These are phyloP conservation scores for Dinocampus coccinellae DNA, from an alignment of 2,888 invertebrate genomes.

Conservation along the genomic window DNA sequence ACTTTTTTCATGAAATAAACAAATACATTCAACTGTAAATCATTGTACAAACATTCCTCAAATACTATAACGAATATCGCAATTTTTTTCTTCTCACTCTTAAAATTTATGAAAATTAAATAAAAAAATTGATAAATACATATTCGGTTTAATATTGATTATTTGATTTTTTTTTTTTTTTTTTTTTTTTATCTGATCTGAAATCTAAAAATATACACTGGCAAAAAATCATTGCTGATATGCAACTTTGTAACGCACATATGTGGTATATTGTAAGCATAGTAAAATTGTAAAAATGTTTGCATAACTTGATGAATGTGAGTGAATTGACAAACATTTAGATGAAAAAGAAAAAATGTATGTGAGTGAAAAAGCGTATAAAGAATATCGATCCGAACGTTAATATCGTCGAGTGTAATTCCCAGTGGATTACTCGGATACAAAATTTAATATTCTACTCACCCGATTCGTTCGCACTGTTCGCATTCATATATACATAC, in stretches of 20 bases:
- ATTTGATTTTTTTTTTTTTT: neutral
- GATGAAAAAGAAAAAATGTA: neutral
- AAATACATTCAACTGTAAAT: neutral
- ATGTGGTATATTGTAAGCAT: neutral
- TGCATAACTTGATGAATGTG: neutral
- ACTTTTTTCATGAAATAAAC: neutral
- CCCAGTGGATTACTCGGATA: neutral
- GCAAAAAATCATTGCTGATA: neutral
- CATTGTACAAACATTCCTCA: too few relatives aligned
- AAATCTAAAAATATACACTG: neutral
- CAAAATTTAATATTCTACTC: neutral
- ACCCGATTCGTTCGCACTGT: neutral
- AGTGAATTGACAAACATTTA: neutral
- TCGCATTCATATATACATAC: neutral
- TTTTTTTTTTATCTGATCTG: neutral
- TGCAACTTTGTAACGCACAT: neutral
- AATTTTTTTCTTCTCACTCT: too few relatives aligned
- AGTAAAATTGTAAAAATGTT: neutral
- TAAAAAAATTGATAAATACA: too few relatives aligned
- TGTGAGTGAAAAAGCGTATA: neutral
- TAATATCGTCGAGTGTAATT: slow-evolving; percentile 1
- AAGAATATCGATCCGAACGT: neutral
- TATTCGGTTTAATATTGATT: too few relatives aligned
- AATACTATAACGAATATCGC: too few relatives aligned
- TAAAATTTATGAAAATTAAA: too few relatives aligned